Conservation (phyloP, 2,888 invertebrate species). For the Lasius fuliginosus region DNA sequence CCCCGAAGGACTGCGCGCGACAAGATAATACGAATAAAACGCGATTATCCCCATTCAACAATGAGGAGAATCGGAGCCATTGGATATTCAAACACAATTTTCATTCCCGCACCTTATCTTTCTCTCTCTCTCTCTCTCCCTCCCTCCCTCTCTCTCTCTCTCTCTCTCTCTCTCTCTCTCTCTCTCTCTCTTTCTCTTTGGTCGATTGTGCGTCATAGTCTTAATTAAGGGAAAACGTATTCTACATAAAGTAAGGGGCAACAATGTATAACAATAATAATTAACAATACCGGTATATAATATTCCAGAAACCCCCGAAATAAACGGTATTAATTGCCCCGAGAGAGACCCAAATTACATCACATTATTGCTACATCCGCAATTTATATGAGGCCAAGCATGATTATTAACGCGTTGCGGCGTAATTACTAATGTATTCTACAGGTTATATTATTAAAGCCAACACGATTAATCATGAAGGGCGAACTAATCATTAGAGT, state of each 20-base stretch:
- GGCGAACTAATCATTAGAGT: slow-evolving; percentile 38
- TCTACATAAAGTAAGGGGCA: not conserved
- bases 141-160: slow-evolving; percentile 16
- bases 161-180: not conserved
- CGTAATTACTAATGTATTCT: slow-evolving; percentile 50
- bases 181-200: not conserved
- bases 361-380: slow-evolving; percentile 19
- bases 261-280: not conserved
- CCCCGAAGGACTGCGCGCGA: slow-evolving; percentile 48
- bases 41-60: slow-evolving; percentile 61
- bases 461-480: slow-evolving; percentile 42
- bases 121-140: slow-evolving; percentile 8
- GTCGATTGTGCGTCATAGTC: not conserved
- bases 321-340: slow-evolving; percentile 22
- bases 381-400: slow-evolving; percentile 45
- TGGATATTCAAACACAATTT: slow-evolving; percentile 59
- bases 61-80: slow-evolving; percentile 36
- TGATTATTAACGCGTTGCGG: slow-evolving; percentile 43
- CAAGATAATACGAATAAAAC: slow-evolving; percentile 66
- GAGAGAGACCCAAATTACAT: slow-evolving; percentile 19
- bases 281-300: not conserved
- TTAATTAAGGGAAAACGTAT: slow-evolving; percentile 8
- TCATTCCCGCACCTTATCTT: slow-evolving; percentile 36
- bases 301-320: slow-evolving; percentile 7
- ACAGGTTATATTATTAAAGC: slow-evolving; percentile 49